Evolutionary conservation across 2,113 vertebrate genomes (phyloP).

Genomic region (Empidonax traillii): DNA sequence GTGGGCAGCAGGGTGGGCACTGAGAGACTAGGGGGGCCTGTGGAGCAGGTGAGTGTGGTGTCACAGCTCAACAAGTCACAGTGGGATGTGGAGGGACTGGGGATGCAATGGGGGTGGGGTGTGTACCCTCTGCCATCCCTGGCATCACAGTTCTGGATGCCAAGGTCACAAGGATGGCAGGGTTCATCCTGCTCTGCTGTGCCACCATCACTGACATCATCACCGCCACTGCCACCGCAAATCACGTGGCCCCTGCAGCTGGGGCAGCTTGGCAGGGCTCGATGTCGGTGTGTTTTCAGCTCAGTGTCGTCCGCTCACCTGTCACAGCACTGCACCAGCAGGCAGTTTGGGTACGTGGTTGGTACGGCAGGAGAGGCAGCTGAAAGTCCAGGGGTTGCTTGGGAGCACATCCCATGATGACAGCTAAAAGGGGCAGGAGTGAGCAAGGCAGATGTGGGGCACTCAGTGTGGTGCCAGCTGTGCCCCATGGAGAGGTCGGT

Average conservation of each 20-base stretch:
- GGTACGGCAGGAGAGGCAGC: accelerated
- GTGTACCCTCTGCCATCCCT: not conserved
- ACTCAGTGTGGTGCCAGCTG: not conserved
- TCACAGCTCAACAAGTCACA: not conserved
- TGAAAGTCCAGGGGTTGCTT: not conserved
- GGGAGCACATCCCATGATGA: not conserved
- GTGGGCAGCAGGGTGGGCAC: not conserved
- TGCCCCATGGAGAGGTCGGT: too few species aligned
- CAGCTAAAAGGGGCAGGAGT: not conserved
- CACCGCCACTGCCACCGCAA: not conserved
- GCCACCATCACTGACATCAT: not conserved
- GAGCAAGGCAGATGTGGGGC: not conserved
- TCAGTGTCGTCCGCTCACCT: not conserved
- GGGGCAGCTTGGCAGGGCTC: not conserved
- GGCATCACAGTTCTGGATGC: not conserved
- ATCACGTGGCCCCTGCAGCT: not conserved
- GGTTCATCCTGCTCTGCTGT: not conserved
- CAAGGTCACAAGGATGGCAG: not conserved
- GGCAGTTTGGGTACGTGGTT: accelerated
- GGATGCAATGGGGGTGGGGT: not conserved
- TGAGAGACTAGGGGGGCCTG: not conserved
- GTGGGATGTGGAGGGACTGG: not conserved
- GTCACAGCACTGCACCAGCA: accelerated
- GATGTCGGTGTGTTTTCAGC: not conserved
- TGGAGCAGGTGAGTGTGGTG: not conserved